Conservation (phyloP, 1,140 invertebrate species). For the Pseudomyrmex dendroicus region DNA sequence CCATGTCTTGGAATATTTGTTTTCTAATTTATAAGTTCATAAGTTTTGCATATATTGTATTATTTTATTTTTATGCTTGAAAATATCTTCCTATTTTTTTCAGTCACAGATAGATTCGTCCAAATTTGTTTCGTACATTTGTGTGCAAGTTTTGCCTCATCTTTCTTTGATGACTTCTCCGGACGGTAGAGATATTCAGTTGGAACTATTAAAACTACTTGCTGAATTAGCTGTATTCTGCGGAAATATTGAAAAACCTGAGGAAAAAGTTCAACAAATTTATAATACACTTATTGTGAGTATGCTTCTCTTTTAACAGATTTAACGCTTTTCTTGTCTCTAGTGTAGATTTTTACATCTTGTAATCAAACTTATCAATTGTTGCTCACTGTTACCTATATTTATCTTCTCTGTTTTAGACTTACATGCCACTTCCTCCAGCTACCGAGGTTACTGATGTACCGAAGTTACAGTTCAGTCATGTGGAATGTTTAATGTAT, state of each 20-base stretch:
- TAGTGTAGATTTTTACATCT: neutral
- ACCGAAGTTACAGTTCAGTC: slow-evolving; percentile 95
- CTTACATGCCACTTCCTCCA: slow-evolving; percentile 92
- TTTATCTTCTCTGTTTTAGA: slow-evolving; percentile 83
- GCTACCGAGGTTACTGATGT: slow-evolving; percentile 87
- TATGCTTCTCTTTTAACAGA: slow-evolving; percentile 66
- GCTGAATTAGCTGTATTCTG: slow-evolving; percentile 93
- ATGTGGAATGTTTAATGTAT: slow-evolving; percentile 96
- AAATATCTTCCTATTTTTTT: slow-evolving; percentile 73
- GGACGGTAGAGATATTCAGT: slow-evolving; percentile 89
- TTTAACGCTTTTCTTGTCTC: neutral
- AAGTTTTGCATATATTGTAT: neutral
- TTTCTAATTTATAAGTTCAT: too few relatives aligned
- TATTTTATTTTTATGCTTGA: slow-evolving; percentile 24
- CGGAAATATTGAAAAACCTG: slow-evolving; percentile 90
- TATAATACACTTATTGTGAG: slow-evolving; percentile 93
- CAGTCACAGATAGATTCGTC: slow-evolving; percentile 95
- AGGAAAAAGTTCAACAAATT: slow-evolving; percentile 90
- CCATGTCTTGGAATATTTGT: slow-evolving; percentile 6
- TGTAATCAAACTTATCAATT: neutral
- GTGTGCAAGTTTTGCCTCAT: slow-evolving; percentile 92
- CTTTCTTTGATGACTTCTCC: slow-evolving; percentile 86
- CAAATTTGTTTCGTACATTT: slow-evolving; percentile 94
- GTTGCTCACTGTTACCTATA: neutral
- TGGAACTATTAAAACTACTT: slow-evolving; percentile 94